Conservation (phyloP, 2,113 vertebrate genomes). For the Rousettus leschenaultii region DNA sequence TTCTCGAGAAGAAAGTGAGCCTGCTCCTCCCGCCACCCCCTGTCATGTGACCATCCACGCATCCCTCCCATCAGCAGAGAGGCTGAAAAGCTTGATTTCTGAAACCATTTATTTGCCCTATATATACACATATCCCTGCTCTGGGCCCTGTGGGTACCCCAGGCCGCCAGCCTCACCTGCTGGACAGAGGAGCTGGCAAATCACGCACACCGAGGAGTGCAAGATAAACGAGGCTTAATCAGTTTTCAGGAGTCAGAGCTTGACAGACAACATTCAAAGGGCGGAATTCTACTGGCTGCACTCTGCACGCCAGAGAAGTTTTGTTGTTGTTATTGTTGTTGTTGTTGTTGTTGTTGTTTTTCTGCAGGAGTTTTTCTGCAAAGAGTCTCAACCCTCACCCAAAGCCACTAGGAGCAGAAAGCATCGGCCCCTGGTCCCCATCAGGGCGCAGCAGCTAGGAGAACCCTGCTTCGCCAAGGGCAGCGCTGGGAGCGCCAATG, state of each 20-base stretch:
- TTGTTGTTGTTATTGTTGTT: no score
- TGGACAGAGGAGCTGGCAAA: not conserved
- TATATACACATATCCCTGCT: rapidly evolving
- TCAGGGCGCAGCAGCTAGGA: slow-evolving; percentile 44
- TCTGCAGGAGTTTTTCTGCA: not conserved
- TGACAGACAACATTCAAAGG: not conserved
- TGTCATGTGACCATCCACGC: not conserved
- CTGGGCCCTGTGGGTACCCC: not conserved
- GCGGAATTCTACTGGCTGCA: not conserved
- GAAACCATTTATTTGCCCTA: no score
- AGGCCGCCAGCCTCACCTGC: not conserved
- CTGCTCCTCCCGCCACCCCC: not conserved
- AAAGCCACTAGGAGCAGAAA: not conserved
- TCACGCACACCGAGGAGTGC: not conserved
- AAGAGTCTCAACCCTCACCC: not conserved
- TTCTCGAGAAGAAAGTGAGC: not conserved
- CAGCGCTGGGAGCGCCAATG: slow-evolving; percentile 24
- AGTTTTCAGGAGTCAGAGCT: not conserved
- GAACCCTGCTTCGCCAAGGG: slow-evolving; percentile 21
- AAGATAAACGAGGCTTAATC: not conserved
- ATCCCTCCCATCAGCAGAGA: not conserved
- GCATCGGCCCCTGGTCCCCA: rapidly evolving
- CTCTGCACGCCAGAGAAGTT: not conserved
- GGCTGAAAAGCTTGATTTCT: not conserved
- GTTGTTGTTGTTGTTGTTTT: not conserved